Evolutionary conservation across 2,113 vertebrate species (phyloP), one percentile per base, ranked within the genome.

Genomic region (Hiodon alosoides): DNA sequence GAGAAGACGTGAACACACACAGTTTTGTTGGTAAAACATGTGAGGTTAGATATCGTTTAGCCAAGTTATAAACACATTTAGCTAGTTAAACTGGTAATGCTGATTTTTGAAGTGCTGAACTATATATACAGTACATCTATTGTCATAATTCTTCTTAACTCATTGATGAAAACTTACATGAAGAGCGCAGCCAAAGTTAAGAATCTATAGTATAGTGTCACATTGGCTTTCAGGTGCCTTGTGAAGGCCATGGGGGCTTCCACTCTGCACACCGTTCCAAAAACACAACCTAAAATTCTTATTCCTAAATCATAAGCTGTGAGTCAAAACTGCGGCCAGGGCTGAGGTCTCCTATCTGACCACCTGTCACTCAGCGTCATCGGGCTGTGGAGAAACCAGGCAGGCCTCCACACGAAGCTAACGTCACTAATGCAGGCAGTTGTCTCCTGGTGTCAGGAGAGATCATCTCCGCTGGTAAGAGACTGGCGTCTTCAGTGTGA

Each of bases 161-260:
- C 31, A 31, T 31, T 14, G 51, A 65, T 47, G 59, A 60, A 64
- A n/a, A 3, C 13, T 52, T 48, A 71, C 50, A 66, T 14, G 14
- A n/a, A 59, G 69, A 17, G 51, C 71, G 52, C 16, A 55, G 31
- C 58, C 46, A 59, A 72, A 69, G 54, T 76, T 70, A 64, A 50
- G 54, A 17, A 67, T 69, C 66, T 71, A 46, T 53, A 16, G 48
- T 7, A 55, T 50, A 62, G 46, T 31, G 48, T 73, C 53, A 58
- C n/a, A 31, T 61, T 67, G 47, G 53, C 53, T 14, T 14, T 10
- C 53, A 66, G 73, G 71, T 73, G 54, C 17, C 60, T 61, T 74
- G 76, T 55, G 31, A 70, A 79, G 60, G 78, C 72, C 75, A 58
- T 2, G 11, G 65, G 58, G 31, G n/a, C 4, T 54, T 13, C 53